Evolutionary conservation across 1,140 invertebrate genomes (phyloP).

Genomic region (Neodiprion fabricii): DNA sequence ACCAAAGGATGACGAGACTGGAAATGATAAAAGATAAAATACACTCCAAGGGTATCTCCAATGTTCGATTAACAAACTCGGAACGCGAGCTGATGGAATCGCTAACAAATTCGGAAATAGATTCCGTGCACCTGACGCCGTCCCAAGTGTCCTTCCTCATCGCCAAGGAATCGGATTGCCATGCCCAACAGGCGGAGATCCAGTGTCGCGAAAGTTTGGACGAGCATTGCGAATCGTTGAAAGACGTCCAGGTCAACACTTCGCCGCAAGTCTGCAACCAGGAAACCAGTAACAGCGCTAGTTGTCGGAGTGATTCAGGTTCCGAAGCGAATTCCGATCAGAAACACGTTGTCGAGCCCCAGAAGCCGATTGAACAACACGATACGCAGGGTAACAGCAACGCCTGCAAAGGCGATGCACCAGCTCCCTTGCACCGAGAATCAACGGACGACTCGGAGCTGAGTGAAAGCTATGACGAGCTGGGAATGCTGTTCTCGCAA

Average conservation of each 20-base stretch:
- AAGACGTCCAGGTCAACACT: too few relatives aligned
- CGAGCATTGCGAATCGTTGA: too few relatives aligned
- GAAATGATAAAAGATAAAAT: neutral
- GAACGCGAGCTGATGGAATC: neutral
- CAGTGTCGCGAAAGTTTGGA: neutral
- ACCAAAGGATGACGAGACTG: neutral
- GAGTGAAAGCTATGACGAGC: constrained; percentile 24
- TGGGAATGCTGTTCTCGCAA: constrained; percentile 27
- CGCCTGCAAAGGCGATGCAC: neutral
- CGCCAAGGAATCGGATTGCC: neutral
- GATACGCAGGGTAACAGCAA: neutral
- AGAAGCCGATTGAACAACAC: too few relatives aligned
- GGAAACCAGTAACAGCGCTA: neutral
- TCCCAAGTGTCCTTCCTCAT: neutral
- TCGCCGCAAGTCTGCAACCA: neutral
- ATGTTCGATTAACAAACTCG: neutral
- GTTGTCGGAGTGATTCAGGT: neutral
- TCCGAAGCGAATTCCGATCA: too few relatives aligned
- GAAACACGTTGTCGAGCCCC: too few relatives aligned
- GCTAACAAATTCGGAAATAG: neutral
- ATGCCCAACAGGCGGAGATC: neutral
- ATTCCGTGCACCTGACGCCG: neutral
- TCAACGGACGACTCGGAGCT: constrained; percentile 13
- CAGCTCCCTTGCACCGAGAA: neutral
- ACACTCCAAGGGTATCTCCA: neutral